phyloP scores from a whole-genome alignment of 2,888 invertebrate genomes.

The Andrena haemorrhoa region DNA sequence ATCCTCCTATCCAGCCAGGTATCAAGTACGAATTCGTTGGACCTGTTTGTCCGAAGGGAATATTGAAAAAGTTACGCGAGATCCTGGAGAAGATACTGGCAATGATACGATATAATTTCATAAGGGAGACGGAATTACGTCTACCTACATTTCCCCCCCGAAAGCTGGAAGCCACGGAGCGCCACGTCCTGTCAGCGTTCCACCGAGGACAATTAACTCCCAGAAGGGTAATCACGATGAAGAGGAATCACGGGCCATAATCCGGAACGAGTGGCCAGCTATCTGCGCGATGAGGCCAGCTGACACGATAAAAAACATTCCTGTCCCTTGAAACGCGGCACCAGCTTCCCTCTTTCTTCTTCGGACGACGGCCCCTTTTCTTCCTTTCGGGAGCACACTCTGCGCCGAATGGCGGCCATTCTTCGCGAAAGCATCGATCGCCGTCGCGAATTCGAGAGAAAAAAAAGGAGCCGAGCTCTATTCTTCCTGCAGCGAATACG shows the following conservation, averaged over 20 bases:
- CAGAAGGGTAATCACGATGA: constrained; percentile 16
- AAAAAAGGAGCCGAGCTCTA: constrained; percentile 43
- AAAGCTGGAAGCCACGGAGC: too few species aligned
- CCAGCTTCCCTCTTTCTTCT: constrained; percentile 20
- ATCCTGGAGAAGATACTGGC: neutral
- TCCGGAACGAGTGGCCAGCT: constrained; percentile 15
- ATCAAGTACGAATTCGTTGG: constrained; percentile 48
- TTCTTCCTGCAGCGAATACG: constrained; percentile 23
- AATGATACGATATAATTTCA: neutral
- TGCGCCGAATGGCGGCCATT: constrained; percentile 58
- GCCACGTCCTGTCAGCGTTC: too few species aligned
- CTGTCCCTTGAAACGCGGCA: constrained; percentile 31
- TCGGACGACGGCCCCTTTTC: constrained; percentile 26
- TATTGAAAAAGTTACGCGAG: constrained; percentile 56
- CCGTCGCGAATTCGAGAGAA: constrained; percentile 51
- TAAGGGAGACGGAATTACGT: neutral
- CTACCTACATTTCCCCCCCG: neutral
- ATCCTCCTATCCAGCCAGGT: constrained; percentile 17
- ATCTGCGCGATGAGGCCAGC: constrained; percentile 45
- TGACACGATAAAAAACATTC: constrained; percentile 62
- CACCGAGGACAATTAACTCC: constrained; percentile 44
- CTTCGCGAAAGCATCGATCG: constrained; percentile 58
- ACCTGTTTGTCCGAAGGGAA: constrained; percentile 39
- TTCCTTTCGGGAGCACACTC: constrained; percentile 27
- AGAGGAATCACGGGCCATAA: constrained; percentile 49